Percentiles rank a stretch among this genome's conserved stretches.
Evolutionary conservation across 2,888 invertebrate genomes (phyloP).

Genomic region (Xestoiulus laeticollis): DNA sequence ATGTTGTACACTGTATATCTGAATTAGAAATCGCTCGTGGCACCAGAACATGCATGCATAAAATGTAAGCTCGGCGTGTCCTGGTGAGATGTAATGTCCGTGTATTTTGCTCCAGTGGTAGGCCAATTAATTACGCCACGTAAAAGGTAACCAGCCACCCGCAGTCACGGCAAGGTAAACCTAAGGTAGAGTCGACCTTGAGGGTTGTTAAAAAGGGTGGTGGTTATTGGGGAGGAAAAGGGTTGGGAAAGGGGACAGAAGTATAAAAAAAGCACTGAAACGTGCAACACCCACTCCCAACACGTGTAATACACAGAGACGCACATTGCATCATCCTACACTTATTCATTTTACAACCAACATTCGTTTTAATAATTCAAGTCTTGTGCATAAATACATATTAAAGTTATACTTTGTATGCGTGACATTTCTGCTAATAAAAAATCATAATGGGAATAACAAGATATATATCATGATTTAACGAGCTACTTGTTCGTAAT

Average conservation of each 20-base stretch:
- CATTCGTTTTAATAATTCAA: neutral
- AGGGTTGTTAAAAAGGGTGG: neutral
- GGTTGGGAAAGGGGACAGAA: slow-evolving; percentile 8
- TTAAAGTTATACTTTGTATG: no score
- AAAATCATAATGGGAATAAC: no score
- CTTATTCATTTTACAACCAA: neutral
- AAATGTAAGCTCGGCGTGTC: neutral
- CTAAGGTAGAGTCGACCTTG: neutral
- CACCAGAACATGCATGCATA: neutral
- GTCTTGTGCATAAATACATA: neutral
- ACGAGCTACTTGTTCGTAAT: no score
- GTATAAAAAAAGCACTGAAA: neutral
- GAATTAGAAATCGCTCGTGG: neutral
- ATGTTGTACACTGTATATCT: neutral
- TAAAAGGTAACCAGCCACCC: neutral
- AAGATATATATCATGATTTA: no score
- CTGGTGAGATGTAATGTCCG: neutral
- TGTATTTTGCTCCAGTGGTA: neutral
- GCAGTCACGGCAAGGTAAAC: slow-evolving; percentile 26
- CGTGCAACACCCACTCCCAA: neutral
- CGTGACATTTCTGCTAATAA: no score
- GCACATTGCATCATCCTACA: neutral
- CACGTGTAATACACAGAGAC: neutral
- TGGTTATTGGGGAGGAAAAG: neutral
- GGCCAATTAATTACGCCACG: slow-evolving; percentile 10